These are phyloP conservation scores for Sphenopsis melanotis DNA, from an alignment of 2,797 vertebrate species.

Conservation along the genomic window DNA sequence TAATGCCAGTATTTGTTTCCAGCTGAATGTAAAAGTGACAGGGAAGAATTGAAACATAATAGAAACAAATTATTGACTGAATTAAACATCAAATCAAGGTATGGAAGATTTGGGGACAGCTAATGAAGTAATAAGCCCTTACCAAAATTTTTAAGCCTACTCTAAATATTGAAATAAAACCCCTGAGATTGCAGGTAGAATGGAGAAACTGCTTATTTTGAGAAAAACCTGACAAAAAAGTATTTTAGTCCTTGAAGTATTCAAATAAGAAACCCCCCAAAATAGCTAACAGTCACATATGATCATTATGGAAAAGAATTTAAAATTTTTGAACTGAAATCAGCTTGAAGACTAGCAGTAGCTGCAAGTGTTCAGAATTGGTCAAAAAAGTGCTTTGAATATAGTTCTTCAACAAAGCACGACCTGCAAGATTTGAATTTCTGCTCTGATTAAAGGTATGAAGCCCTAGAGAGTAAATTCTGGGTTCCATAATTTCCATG, in stretches of 20 bases:
- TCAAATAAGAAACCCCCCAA: slow-evolving; percentile 71
- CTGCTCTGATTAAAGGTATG: background rate
- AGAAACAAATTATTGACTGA: background rate
- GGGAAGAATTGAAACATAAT: background rate
- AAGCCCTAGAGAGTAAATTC: slow-evolving; percentile 67
- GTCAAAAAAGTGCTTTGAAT: background rate
- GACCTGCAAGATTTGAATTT: slow-evolving; percentile 40
- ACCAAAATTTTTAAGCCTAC: background rate
- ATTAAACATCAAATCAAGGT: background rate
- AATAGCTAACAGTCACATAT: slow-evolving; percentile 79
- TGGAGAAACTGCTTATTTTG: slow-evolving; percentile 80
- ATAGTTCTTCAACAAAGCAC: background rate
- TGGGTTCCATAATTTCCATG: slow-evolving; percentile 80
- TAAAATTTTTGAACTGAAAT: slow-evolving; percentile 35
- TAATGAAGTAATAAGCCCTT: background rate
- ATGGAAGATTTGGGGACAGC: background rate
- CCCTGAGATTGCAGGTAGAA: slow-evolving; percentile 33
- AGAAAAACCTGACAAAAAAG: slow-evolving; percentile 68
- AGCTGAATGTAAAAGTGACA: background rate
- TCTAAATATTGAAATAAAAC: background rate
- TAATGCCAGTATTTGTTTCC: slow-evolving; percentile 1
- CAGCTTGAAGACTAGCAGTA: slow-evolving; percentile 12
- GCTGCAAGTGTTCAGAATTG: background rate
- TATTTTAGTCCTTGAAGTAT: slow-evolving; percentile 67
- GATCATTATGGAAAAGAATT: slow-evolving; percentile 82